A percentile compares a stretch with the other conserved stretches of the same genome.
Evolutionary conservation across 2,888 invertebrate species (phyloP).

Genomic region (Luffia ferchaultella): DNA sequence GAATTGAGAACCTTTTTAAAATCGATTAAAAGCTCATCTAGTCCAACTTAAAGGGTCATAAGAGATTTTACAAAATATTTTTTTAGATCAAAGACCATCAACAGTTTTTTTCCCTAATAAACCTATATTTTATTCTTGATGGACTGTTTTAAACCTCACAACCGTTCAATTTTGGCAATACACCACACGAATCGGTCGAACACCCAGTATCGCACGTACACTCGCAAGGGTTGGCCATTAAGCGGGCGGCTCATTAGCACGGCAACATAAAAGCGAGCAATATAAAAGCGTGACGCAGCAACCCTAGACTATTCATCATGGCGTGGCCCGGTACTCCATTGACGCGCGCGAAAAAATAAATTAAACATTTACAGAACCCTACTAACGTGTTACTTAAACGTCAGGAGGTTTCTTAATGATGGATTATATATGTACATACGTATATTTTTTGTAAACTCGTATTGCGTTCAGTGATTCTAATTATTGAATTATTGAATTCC

Average conservation of each 20-base stretch:
- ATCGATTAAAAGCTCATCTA: too few species aligned
- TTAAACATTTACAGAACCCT: background rate
- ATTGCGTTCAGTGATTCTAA: too few species aligned
- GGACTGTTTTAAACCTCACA: too few species aligned
- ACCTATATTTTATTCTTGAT: too few species aligned
- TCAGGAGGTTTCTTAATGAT: background rate
- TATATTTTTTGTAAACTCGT: too few species aligned
- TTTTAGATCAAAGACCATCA: too few species aligned
- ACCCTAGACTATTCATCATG: conserved; percentile 30
- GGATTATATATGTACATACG: background rate
- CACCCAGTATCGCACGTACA: background rate
- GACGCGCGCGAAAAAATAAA: conserved; percentile 7
- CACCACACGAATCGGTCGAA: background rate
- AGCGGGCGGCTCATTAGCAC: conserved; percentile 40
- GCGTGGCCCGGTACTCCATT: background rate
- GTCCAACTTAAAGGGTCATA: too few species aligned
- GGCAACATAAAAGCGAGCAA: conserved; percentile 47
- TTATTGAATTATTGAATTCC: too few species aligned
- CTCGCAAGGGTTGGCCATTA: conserved; percentile 22
- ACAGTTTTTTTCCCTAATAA: too few species aligned
- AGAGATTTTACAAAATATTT: too few species aligned
- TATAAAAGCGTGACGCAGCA: conserved; percentile 55
- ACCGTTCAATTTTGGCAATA: too few species aligned
- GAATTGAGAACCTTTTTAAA: too few species aligned
- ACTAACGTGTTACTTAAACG: background rate